A percentile compares a stretch with the other conserved stretches of the same genome.
These are phyloP conservation scores for Noctilio leporinus DNA, from an alignment of 2,113 vertebrate species.

Conservation along the genomic window DNA sequence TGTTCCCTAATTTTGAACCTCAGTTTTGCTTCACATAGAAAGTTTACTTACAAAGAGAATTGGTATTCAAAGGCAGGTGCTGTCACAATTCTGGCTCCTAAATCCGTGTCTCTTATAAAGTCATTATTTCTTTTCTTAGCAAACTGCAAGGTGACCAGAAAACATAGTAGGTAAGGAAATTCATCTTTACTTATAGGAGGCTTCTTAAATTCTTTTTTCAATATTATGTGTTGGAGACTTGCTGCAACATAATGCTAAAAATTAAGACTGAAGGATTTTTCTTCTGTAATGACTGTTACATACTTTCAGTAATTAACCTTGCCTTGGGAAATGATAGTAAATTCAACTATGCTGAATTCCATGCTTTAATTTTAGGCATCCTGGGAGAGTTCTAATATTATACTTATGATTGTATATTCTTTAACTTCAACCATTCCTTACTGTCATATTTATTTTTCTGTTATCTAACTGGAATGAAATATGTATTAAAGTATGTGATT, in stretches of 20 bases:
- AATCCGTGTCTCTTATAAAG: background rate
- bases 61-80: background rate
- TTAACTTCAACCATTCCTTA: background rate
- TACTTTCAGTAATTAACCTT: background rate
- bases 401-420: background rate
- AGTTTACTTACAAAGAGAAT: background rate
- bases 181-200: constrained; percentile 21
- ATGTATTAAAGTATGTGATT: background rate
- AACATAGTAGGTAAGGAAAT: background rate
- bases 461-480: background rate
- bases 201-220: background rate
- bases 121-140: background rate
- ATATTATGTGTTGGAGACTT: background rate
- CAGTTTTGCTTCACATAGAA: background rate
- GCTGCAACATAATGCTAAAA: background rate
- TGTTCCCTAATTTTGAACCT: background rate
- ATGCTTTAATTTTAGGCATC: background rate
- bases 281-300: background rate
- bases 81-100: background rate
- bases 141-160: background rate
- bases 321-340: background rate
- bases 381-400: background rate
- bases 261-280: background rate
- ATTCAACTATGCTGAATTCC: background rate
- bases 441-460: background rate